Conservation (phyloP, 2,797 vertebrate species). For the Pseudocheirus occidentalis region DNA sequence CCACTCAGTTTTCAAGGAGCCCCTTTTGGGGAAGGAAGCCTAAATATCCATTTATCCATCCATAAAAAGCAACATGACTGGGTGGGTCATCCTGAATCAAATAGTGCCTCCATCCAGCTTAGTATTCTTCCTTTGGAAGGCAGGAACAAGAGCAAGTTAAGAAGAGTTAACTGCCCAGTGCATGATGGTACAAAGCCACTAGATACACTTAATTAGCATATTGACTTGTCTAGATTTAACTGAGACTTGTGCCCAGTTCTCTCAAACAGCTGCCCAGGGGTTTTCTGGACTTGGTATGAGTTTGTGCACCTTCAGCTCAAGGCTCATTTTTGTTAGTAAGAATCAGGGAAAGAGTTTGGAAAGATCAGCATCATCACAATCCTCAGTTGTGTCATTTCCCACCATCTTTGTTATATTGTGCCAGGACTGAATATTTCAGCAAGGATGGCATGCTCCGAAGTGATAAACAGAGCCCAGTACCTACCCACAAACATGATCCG, state of each 20-base stretch:
- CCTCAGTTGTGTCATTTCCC: neutral
- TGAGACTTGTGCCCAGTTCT: neutral
- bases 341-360: neutral
- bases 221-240: neutral
- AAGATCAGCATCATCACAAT: neutral
- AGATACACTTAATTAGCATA: neutral
- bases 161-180: too few relatives aligned
- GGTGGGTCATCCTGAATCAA: rapidly evolving
- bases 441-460: neutral
- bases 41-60: rapidly evolving
- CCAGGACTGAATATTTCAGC: neutral
- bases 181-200: neutral
- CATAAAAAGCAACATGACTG: neutral
- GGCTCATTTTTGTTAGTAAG: neutral
- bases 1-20: neutral
- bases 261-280: neutral
- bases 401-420: neutral
- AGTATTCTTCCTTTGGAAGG: neutral
- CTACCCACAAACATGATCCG: constrained; percentile 94
- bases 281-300: neutral
- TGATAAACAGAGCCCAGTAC: constrained; percentile 63
- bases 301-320: neutral
- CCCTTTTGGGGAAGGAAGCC: neutral
- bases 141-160: neutral
- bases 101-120: neutral